Conservation (phyloP, 2,888 invertebrate genomes). For the Cylindroiulus punctatus region DNA sequence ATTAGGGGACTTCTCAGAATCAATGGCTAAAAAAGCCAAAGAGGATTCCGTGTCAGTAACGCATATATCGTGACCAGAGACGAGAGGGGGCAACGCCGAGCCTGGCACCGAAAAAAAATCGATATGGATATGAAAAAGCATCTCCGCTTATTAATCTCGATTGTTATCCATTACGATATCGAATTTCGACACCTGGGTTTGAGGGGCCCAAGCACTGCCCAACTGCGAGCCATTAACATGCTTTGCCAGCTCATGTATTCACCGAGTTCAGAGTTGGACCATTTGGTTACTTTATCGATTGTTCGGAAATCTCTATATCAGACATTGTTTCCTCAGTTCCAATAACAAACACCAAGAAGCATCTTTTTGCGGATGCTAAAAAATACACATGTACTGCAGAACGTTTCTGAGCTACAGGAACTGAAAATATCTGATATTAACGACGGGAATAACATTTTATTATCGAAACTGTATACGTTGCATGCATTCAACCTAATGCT, state of each 20-base stretch:
- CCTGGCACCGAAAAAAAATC: constrained; percentile 34
- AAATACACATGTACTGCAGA: too few species aligned
- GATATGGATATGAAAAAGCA: constrained; percentile 23
- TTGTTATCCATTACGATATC: constrained; percentile 4
- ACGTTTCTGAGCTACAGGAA: too few species aligned
- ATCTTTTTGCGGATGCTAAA: too few species aligned
- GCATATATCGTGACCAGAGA: not conserved
- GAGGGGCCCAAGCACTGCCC: not conserved
- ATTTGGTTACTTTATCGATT: too few species aligned
- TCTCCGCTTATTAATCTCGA: constrained; percentile 27
- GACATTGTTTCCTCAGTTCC: too few species aligned
- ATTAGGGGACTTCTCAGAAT: not conserved
- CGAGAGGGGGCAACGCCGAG: not conserved
- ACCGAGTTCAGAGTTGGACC: too few species aligned
- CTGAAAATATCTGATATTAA: too few species aligned
- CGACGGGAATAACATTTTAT: too few species aligned
- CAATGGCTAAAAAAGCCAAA: not conserved
- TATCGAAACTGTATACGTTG: too few species aligned
- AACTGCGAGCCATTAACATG: not conserved
- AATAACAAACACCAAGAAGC: too few species aligned
- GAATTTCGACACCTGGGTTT: not conserved
- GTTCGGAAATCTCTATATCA: too few species aligned
- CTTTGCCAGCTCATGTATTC: not conserved
- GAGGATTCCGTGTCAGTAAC: not conserved
- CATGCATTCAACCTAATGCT: too few species aligned